These are phyloP conservation scores for Patiria pectinifera DNA, from an alignment of 53 echinoderm and acorn worm species.

Conservation along the genomic window DNA sequence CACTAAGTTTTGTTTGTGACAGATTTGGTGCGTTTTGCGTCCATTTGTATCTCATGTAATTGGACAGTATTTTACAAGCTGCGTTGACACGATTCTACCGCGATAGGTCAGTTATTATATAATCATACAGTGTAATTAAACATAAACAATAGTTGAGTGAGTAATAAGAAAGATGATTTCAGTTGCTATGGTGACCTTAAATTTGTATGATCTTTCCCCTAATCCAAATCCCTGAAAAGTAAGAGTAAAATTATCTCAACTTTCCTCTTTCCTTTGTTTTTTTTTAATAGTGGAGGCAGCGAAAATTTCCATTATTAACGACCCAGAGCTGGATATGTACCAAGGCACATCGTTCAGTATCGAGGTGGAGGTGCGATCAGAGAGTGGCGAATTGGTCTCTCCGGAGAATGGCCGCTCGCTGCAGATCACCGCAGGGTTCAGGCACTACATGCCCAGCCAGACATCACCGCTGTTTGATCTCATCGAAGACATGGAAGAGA, in stretches of 20 bases:
- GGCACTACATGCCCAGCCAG: conserved; percentile 74
- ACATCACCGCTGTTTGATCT: conserved; percentile 88
- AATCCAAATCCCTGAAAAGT: not conserved
- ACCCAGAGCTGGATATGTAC: conserved; percentile 72
- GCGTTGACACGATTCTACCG: too few species aligned
- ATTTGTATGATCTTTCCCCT: too few species aligned
- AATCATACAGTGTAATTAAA: too few species aligned
- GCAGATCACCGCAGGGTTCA: conserved; percentile 82
- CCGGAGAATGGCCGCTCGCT: conserved; percentile 79
- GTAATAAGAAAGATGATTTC: not conserved
- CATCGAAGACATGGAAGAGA: conserved; percentile 98
- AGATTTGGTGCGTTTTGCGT: too few species aligned
- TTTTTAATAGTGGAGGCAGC: conserved; percentile 78
- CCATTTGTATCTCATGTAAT: too few species aligned
- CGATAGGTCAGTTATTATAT: too few species aligned
- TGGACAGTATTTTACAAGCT: too few species aligned
- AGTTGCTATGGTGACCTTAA: not conserved
- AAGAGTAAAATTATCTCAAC: not conserved
- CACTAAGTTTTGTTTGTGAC: too few species aligned
- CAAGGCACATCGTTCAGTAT: conserved; percentile 91
- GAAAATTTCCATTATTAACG: conserved; percentile 70
- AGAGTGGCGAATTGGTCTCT: conserved; percentile 75
- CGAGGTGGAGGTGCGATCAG: conserved; percentile 77
- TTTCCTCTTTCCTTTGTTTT: not conserved
- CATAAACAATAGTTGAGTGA: not conserved